Percentiles rank a stretch among this genome's conserved stretches.
phyloP scores from a whole-genome alignment of 2,888 invertebrate genomes.

The Acleris literana region DNA sequence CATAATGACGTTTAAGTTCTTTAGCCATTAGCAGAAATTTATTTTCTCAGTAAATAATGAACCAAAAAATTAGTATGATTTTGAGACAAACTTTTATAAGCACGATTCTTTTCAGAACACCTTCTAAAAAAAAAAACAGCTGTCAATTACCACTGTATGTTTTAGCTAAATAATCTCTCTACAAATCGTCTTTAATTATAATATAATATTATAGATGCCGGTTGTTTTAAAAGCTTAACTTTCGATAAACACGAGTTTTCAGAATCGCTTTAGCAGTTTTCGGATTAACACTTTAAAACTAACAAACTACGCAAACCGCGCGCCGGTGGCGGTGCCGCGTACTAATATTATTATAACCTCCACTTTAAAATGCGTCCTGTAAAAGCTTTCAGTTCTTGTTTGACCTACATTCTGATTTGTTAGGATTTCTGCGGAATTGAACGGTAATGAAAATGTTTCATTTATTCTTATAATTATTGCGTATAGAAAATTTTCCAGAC shows the following conservation, averaged over 20 bases:
- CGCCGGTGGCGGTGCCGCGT: background rate
- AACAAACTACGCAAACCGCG: constrained; percentile 21
- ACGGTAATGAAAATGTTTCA: constrained; percentile 14
- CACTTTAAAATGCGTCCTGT: constrained; percentile 24
- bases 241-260: constrained; percentile 19
- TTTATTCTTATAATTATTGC: constrained; percentile 10
- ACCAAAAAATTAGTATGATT: no score
- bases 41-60: no score
- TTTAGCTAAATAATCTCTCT: no score
- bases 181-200: no score
- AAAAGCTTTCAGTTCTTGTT: constrained; percentile 15
- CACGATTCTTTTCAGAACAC: no score
- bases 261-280: constrained; percentile 23
- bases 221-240: constrained; percentile 6
- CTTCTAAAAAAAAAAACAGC: no score
- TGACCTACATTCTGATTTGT: constrained; percentile 22
- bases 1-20: no score
- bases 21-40: no score
- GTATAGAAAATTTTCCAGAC: no score
- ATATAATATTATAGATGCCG: constrained; percentile 2
- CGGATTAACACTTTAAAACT: constrained; percentile 24
- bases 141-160: no score
- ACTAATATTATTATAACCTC: constrained; percentile 21
- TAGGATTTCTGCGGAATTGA: constrained; percentile 10
- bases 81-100: no score